phyloP scores from a whole-genome alignment of 2,113 vertebrate genomes.

The Cervus canadensis region DNA sequence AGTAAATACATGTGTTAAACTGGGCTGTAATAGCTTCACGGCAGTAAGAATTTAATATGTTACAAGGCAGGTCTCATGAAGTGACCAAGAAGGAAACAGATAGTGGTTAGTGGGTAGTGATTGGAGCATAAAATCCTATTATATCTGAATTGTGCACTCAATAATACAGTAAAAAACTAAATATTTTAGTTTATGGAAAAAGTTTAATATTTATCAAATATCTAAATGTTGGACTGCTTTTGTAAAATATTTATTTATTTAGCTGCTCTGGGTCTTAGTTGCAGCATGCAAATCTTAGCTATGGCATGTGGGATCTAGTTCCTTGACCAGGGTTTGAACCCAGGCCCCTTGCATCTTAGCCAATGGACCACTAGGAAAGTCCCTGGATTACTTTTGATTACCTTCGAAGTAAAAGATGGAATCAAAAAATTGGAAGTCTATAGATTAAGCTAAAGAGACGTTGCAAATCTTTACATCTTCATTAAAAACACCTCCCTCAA shows the following conservation, averaged over 20 bases:
- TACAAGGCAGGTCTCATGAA: not conserved
- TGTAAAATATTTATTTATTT: not conserved
- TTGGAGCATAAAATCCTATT: not conserved
- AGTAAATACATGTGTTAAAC: not conserved
- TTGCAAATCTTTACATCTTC: not conserved
- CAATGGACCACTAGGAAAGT: not conserved
- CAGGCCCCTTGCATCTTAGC: not conserved
- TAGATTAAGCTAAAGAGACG: not conserved
- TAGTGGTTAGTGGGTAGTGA: not conserved
- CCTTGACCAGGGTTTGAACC: not conserved
- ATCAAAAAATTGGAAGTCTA: not conserved
- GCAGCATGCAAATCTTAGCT: not conserved
- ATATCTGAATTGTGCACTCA: not conserved
- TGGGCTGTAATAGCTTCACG: not conserved
- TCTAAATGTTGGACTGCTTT: not conserved
- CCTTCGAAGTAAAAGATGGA: not conserved
- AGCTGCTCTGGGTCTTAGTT: not conserved
- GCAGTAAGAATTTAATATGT: not conserved
- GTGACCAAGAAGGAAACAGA: not conserved
- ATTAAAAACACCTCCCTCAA: not conserved
- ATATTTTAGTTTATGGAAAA: slow-evolving; percentile 19
- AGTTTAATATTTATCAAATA: not conserved
- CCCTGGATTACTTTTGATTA: not conserved
- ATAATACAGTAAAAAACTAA: not conserved
- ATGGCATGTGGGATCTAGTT: not conserved